These are phyloP conservation scores for Presbytis comata DNA, from an alignment of 2,797 vertebrate species.

Conservation along the genomic window DNA sequence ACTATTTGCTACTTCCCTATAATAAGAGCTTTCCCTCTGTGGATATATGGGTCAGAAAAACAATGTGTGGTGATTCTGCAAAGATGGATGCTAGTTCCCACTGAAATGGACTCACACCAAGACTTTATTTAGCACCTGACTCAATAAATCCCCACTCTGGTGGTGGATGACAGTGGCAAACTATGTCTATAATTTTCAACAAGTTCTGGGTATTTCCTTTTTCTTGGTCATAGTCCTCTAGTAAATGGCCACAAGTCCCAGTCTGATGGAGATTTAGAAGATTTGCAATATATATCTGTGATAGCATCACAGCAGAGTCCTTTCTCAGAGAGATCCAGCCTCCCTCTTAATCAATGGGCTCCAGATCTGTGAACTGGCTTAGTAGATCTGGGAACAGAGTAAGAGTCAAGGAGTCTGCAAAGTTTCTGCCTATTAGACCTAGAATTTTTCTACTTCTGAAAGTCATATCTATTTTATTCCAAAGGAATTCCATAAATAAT, in stretches of 20 bases:
- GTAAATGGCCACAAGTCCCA: background rate
- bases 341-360: slow-evolving; percentile 2
- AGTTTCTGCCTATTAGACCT: background rate
- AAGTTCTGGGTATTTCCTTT: background rate
- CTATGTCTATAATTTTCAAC: background rate
- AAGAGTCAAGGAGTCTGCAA: background rate
- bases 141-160: background rate
- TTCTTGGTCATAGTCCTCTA: background rate
- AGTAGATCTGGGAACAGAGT: background rate
- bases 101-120: background rate
- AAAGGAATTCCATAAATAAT: slow-evolving; percentile 1
- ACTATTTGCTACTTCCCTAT: background rate
- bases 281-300: background rate
- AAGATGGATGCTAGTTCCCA: background rate
- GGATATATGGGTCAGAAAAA: slow-evolving; percentile 31
- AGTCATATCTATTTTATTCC: slow-evolving; percentile 1
- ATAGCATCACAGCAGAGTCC: background rate
- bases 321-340: background rate
- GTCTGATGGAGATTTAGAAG: slow-evolving; percentile 15
- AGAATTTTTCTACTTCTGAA: background rate
- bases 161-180: background rate
- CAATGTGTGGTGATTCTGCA: background rate
- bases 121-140: background rate
- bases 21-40: background rate
- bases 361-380: background rate